A percentile compares a stretch with the other conserved stretches of the same genome.
Conservation (phyloP, 30 jellyfish, hydroid and myxozoan genomes). For the Turritopsis dohrnii region DNA sequence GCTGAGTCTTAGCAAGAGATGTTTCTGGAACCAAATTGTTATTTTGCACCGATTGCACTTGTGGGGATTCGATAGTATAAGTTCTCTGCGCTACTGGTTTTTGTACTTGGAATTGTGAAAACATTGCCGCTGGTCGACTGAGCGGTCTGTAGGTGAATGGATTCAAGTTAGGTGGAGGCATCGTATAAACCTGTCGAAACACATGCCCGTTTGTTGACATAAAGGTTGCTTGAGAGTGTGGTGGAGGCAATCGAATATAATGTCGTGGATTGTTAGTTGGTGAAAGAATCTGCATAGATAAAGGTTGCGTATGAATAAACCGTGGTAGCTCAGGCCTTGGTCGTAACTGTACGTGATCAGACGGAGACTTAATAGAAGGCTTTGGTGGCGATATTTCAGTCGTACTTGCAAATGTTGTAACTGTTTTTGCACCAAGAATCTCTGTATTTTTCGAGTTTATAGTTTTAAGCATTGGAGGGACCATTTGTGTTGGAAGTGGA, state of each 20-base stretch:
- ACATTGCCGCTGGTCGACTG: neutral
- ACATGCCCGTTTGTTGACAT: neutral
- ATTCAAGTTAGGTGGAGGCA: slow-evolving; percentile 4
- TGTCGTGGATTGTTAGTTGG: neutral
- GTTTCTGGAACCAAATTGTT: neutral
- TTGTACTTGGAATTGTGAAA: neutral
- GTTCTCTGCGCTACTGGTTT: neutral
- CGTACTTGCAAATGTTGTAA: neutral
- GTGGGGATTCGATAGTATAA: neutral
- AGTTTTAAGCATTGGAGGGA: slow-evolving; percentile 6
- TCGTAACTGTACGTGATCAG: neutral
- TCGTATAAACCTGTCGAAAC: neutral
- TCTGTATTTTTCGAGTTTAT: neutral
- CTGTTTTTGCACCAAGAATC: neutral
- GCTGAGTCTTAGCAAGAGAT: neutral
- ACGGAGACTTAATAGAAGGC: neutral
- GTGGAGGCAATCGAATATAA: neutral
- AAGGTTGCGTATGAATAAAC: neutral
- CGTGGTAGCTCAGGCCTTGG: neutral
- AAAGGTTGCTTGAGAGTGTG: neutral
- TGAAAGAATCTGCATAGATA: neutral
- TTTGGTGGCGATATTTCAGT: neutral
- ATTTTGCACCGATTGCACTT: neutral
- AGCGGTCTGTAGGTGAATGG: neutral
- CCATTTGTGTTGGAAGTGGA: slow-evolving; percentile 8